A percentile compares a stretch with the other conserved stretches of the same genome.
Conservation (phyloP, 2,797 vertebrate species). For the Aotus griseimembra region DNA sequence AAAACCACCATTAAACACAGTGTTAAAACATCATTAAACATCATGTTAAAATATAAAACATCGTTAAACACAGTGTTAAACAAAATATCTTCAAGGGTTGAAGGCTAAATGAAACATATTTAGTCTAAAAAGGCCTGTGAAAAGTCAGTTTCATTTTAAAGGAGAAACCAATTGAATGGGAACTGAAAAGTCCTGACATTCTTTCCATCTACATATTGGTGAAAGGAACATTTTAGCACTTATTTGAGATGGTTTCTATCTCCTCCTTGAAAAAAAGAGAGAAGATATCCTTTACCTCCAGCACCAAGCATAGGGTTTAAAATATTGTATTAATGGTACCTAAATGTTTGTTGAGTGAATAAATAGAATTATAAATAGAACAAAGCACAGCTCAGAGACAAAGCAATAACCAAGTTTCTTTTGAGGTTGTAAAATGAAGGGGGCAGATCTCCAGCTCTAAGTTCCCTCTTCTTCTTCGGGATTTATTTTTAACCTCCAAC, state of each 20-base stretch:
- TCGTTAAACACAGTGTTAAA: background rate
- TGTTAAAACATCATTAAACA: background rate
- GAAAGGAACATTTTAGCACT: background rate
- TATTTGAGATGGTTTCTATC: background rate
- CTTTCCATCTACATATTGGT: background rate
- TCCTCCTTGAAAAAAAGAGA: accelerated
- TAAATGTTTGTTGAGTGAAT: background rate
- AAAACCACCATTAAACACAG: background rate
- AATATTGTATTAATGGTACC: background rate
- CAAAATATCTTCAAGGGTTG: background rate
- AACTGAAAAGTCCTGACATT: background rate
- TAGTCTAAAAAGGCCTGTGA: background rate
- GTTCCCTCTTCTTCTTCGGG: background rate
- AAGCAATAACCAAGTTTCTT: background rate
- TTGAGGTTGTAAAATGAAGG: conserved; percentile 17
- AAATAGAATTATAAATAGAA: background rate
- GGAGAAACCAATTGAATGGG: background rate
- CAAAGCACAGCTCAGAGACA: background rate
- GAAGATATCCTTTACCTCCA: background rate
- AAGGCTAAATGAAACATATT: background rate
- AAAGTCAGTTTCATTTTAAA: background rate
- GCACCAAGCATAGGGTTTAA: background rate
- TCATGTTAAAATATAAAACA: background rate
- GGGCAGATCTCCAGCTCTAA: background rate
- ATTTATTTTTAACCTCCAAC: conserved; percentile 5